Base-by-base conservation (phyloP, 1,140 invertebrate species). In the Sinonovacula constricta region DNA sequence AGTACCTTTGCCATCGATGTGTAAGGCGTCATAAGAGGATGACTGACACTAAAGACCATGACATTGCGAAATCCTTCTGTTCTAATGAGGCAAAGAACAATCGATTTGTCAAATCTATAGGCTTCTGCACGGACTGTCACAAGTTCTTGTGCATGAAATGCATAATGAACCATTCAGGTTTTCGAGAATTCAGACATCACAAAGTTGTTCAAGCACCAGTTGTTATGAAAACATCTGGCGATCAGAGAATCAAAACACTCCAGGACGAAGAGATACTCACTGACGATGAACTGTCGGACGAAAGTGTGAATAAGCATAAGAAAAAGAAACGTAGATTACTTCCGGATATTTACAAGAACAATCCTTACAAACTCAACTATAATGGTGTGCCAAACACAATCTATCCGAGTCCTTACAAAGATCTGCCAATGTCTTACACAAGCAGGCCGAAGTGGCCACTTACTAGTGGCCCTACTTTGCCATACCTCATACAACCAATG, bases 151-250 rank as follows among this genome's bases (percentile, higher is more conserved):
- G 71, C 36, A 66, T 31, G 28, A 66, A 51, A 66, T 75, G 71
- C 28, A 28, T 51, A 1, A 15, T 75, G 10, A 26, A 75, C 15
- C 71, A 75, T 22, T 33, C 60, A n/a, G 59, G 60, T 33, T 49
- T 63, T 22, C 28, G 71, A 39, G 45, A 45, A 54, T 34, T 34
- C 51, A 63, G 60, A 28, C 39, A 34, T 26, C 71, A 75, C 36
- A 75, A 30, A 31, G 57, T 75, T 24, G 66, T 75, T 15, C 71
- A 75, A 57, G 66, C 60, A 39, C 63, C 62, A 45, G 65, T 66
- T 30, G 28, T 65, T 15, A 62, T 51, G 12, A 75, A 66, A 57
- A 31, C 36, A 65, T 39, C 1, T 15, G 53, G n/a, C n/a, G n/a
- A n/a, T n/a, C n/a, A n/a, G n/a, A n/a, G n/a, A n/a, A n/a, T n/a